Evolutionary conservation across 2,797 vertebrate species (phyloP).

Genomic region (Apodemus agrarius): DNA sequence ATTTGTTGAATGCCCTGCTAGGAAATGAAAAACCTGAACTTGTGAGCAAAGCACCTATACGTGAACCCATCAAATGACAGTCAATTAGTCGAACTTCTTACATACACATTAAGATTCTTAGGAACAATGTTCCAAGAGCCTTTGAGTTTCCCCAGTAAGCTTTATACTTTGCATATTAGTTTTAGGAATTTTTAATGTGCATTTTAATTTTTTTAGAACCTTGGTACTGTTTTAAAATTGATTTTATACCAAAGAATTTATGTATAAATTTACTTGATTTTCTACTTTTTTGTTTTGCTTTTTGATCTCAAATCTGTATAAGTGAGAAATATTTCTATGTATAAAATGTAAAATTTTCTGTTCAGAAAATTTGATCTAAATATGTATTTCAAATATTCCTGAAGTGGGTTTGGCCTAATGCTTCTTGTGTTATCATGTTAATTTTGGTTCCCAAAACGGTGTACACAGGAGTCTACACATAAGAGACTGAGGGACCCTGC

Average conservation of each 20-base stretch:
- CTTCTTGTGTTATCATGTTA: neutral
- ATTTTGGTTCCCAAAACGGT: no score
- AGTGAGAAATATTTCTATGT: constrained; percentile 1
- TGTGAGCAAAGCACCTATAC: neutral
- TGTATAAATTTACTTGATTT: neutral
- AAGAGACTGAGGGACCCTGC: no score
- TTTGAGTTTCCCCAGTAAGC: neutral
- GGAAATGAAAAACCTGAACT: neutral
- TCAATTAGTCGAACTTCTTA: neutral
- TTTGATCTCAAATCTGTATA: neutral
- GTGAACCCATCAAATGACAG: neutral
- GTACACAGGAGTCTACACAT: no score
- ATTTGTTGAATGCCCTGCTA: no score
- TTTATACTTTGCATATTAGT: neutral
- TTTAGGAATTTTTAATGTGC: neutral
- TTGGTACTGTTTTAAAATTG: neutral
- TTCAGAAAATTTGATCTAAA: neutral
- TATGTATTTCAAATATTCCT: no score
- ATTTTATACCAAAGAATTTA: neutral
- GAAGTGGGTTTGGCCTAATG: neutral
- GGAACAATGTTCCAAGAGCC: neutral
- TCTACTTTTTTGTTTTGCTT: neutral
- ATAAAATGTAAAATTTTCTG: neutral
- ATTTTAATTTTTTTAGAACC: neutral
- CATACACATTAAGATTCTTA: neutral